phyloP scores from a whole-genome alignment of 2,888 invertebrate species.

The Xestia ashworthii region DNA sequence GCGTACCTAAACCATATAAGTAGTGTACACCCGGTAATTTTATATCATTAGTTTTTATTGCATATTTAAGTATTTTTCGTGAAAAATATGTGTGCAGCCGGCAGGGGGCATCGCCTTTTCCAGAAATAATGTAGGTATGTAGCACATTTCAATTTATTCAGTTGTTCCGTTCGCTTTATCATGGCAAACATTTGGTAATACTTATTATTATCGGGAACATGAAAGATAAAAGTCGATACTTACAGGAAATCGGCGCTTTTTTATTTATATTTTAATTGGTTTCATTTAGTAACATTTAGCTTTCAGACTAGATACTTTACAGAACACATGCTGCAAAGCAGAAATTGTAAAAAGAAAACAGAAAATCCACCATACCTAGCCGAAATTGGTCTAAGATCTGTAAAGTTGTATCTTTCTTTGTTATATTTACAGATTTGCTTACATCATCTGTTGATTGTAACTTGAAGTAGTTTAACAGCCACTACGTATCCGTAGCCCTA shows the following conservation, averaged over 20 bases:
- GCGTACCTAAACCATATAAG: slow-evolving; percentile 25
- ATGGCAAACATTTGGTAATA: background rate
- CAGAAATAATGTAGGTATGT: background rate
- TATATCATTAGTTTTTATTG: slow-evolving; percentile 3
- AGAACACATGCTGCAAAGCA: background rate
- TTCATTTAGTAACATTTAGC: background rate
- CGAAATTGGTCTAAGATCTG: background rate
- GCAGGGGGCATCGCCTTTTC: background rate
- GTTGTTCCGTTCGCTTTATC: background rate
- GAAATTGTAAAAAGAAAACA: background rate
- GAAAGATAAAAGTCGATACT: slow-evolving; percentile 4
- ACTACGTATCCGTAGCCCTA: background rate
- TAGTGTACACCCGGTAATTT: slow-evolving; percentile 6
- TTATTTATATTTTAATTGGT: background rate
- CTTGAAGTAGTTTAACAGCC: background rate
- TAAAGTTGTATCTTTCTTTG: background rate
- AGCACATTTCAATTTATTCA: background rate
- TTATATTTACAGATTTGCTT: background rate
- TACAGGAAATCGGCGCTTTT: background rate
- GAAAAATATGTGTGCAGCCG: background rate
- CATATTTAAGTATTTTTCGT: background rate
- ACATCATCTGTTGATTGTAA: background rate
- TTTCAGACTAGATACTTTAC: background rate
- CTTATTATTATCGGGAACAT: background rate
- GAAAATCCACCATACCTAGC: background rate